A percentile compares a stretch with the other conserved stretches of the same genome.
Evolutionary conservation across 2,113 vertebrate genomes (phyloP).

Genomic region (Oreocharis arfaki): DNA sequence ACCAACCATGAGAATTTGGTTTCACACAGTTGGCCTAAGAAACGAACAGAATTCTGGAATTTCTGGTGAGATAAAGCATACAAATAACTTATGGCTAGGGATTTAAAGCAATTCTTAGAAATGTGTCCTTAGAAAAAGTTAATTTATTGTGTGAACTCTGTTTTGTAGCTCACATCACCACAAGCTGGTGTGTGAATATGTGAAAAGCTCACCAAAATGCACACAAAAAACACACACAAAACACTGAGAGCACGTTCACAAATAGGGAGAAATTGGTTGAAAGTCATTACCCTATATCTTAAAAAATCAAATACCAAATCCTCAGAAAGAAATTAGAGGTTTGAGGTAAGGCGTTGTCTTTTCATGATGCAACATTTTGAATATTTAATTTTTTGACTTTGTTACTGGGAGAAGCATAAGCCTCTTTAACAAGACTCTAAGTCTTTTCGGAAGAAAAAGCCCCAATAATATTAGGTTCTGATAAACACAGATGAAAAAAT

Average conservation of each 20-base stretch:
- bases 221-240: background rate
- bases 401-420: background rate
- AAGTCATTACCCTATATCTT: background rate
- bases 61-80: background rate
- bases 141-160: background rate
- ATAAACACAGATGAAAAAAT: background rate
- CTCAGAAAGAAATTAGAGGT: background rate
- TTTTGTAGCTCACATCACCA: background rate
- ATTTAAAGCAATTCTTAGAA: background rate
- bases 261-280: background rate
- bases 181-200: background rate
- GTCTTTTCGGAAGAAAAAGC: background rate
- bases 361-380: background rate
- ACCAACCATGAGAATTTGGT: background rate
- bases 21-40: background rate
- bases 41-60: background rate
- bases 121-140: background rate
- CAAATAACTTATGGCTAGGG: background rate
- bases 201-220: background rate
- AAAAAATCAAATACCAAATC: background rate
- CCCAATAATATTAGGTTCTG: background rate
- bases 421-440: background rate
- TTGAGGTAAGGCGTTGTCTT: background rate
- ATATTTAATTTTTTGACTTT: background rate
- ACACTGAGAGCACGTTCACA: background rate